These are phyloP conservation scores for Acanthornis magna DNA, from an alignment of 2,797 vertebrate genomes.

Conservation along the genomic window DNA sequence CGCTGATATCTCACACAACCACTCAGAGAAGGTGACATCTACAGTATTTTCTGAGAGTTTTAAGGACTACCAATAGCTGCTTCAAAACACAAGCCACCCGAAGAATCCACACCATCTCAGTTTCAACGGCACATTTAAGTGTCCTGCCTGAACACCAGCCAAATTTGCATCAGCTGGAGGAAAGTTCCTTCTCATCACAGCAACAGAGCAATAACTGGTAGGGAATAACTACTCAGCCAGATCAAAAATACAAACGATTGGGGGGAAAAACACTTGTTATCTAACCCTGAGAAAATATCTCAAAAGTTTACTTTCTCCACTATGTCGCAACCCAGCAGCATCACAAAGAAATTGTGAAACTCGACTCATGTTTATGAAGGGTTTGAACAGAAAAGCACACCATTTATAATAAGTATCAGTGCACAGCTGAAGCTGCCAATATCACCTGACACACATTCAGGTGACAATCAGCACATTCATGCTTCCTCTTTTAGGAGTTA, in stretches of 20 bases:
- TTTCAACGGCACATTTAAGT: background rate
- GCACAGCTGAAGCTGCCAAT: background rate
- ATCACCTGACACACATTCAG: background rate
- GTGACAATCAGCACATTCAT: background rate
- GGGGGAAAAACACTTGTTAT: background rate
- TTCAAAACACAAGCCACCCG: background rate
- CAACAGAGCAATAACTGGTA: fast-evolving
- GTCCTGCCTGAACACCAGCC: background rate
- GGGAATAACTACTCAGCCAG: background rate
- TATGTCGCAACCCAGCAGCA: background rate
- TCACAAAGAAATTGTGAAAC: background rate
- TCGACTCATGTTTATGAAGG: background rate
- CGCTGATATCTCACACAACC: fast-evolving
- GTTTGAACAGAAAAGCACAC: background rate
- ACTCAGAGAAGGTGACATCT: fast-evolving
- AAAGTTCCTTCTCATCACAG: background rate
- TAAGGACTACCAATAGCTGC: background rate
- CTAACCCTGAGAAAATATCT: background rate
- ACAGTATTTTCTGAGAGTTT: background rate
- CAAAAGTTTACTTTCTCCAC: background rate
- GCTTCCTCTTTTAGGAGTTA: background rate
- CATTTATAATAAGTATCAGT: background rate
- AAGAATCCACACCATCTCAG: background rate
- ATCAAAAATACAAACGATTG: fast-evolving
- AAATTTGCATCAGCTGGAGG: background rate